A percentile compares a stretch with the other conserved stretches of the same genome.
Evolutionary conservation across 2,113 vertebrate species (phyloP).

Genomic region (Datnioides undecimradiatus): DNA sequence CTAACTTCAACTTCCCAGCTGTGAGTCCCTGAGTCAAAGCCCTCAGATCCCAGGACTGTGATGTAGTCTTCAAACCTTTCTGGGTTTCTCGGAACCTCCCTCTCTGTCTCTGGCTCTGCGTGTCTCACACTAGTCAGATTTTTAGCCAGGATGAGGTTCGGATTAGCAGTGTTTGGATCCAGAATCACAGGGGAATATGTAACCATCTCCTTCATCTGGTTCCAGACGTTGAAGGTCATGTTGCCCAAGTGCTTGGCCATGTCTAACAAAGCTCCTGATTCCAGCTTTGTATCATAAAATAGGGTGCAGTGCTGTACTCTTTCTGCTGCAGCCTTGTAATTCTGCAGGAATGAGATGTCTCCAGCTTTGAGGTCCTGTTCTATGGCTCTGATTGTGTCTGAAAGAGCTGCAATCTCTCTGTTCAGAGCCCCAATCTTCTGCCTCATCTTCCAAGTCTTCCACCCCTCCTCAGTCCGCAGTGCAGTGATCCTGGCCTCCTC

Average conservation of each 20-base stretch:
- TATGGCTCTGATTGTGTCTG: constrained; percentile 1
- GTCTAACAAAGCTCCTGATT: not conserved
- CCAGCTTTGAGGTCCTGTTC: not conserved
- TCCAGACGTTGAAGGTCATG: constrained; percentile 9
- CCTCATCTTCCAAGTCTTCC: not conserved
- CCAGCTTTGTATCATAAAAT: not conserved
- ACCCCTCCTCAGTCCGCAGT: not conserved
- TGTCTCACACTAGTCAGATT: not conserved
- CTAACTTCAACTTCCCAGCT: constrained; percentile 21
- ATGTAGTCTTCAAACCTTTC: not conserved
- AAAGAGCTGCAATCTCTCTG: constrained; percentile 9
- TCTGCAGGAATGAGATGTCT: constrained; percentile 23
- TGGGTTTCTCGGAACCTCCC: not conserved
- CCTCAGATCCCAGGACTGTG: constrained; percentile 15
- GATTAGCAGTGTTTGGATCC: constrained; percentile 17
- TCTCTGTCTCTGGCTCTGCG: fast-evolving
- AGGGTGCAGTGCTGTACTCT: not conserved
- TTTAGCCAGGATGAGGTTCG: not conserved
- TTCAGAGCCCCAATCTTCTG: constrained; percentile 7
- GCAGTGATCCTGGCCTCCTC: constrained; percentile 13
- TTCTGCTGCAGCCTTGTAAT: constrained; percentile 8
- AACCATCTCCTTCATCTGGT: constrained; percentile 25
- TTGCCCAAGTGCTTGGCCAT: constrained; percentile 26
- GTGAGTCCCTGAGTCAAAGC: constrained; percentile 15
- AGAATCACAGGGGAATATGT: constrained; percentile 22